Evolutionary conservation across 2,113 vertebrate genomes (phyloP), one percentile per base, ranked within the genome.

Genomic region (Romanogobio albipinnatus): DNA sequence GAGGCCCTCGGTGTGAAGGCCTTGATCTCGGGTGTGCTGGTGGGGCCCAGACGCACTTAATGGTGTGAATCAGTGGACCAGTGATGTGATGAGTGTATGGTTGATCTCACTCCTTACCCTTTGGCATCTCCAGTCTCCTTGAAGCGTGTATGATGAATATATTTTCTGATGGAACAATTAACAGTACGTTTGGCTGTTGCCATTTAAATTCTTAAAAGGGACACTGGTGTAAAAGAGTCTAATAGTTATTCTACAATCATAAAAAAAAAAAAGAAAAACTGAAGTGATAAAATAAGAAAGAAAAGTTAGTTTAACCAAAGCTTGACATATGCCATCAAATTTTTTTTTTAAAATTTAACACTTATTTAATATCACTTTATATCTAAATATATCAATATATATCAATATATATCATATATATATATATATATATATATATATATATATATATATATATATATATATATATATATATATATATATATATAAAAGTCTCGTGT

Each of bases 21-120:
- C 68, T 51, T 75, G 24, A 24, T 75, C 73, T 75, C 14, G 45
- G 49, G 73, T 61, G 45, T 15, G 36, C 33, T 61, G 13, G 29
- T 62, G 73, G 73, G 62, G 74, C 51, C 49, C 66, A 47, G 75
- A 26, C 8, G 47, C 70, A 62, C 43, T 76, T 87, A 81, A 84
- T 81, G 70, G 51, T 81, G 51, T 61, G 51, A 85, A 82, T 19
- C 53, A 87, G 70, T 39, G 3, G 62, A 73, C 36, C 45, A 81
- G 36, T 45, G 22, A 66, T 87, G 45, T 87, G 79, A 76, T 84
- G 17, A 80, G 70, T 26, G 53, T 73, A 81, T 81, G 86, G 76
- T 33, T 83, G 71, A 49, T 79, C 82, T 76, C 47, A 84, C 76
- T 56, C 14, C 76, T 81, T 62, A 74, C 53, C 45, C 70, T 66